A percentile compares a stretch with the other conserved stretches of the same genome.
Evolutionary conservation across 2,113 vertebrate genomes (phyloP).

Genomic region (Triplophysa rosa): DNA sequence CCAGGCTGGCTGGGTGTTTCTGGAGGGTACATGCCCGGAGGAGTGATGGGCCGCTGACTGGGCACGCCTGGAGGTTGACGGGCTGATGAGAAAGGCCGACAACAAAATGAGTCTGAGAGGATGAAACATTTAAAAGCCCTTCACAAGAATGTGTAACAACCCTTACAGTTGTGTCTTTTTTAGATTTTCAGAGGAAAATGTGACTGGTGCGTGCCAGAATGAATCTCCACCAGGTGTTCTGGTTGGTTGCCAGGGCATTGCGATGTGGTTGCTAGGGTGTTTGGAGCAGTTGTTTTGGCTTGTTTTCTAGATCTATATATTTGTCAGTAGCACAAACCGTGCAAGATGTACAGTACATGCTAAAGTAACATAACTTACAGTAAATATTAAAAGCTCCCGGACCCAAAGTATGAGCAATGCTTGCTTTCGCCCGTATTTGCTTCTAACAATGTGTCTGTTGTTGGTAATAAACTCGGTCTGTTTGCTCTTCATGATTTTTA

Average conservation of each 20-base stretch:
- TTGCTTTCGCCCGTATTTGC: background rate
- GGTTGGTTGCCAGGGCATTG: too few species aligned
- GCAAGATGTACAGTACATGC: too few species aligned
- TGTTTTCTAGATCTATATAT: too few species aligned
- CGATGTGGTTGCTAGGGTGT: too few species aligned
- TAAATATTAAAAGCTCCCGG: too few species aligned
- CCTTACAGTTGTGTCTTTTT: background rate
- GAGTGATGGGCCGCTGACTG: conserved; percentile 79
- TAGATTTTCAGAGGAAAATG: background rate
- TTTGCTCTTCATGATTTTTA: conserved; percentile 24
- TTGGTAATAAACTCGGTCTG: conserved; percentile 9
- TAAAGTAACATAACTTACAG: too few species aligned
- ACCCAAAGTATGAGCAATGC: background rate
- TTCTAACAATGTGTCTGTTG: conserved; percentile 15
- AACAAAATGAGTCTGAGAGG: conserved; percentile 10
- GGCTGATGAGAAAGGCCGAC: conserved; percentile 61
- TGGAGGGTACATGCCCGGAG: conserved; percentile 67
- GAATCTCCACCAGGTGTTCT: background rate
- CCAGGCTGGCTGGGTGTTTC: conserved; percentile 71
- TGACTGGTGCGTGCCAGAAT: background rate
- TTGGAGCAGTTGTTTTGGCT: too few species aligned
- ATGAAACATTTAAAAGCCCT: conserved; percentile 16
- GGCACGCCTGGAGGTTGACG: conserved; percentile 78
- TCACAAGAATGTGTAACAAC: background rate
- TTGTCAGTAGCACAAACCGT: too few species aligned